These are phyloP conservation scores for Spatulosminthurus flaviceps DNA, from an alignment of 2,888 invertebrate species.

Conservation along the genomic window DNA sequence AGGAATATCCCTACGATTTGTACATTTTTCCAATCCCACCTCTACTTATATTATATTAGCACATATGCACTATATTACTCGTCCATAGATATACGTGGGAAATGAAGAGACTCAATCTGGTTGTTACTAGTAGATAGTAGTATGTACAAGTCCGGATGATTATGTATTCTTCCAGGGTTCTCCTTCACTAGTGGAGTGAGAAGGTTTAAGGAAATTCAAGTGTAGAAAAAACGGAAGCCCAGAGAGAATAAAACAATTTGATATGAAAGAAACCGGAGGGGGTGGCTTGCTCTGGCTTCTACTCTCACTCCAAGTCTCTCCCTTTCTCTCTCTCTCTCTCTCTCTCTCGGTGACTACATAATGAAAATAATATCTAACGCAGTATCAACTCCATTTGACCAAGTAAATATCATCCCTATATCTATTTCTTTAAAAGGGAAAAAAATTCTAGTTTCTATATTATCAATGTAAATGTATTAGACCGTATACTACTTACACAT, in stretches of 20 bases:
- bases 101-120: not conserved
- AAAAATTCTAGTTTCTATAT: too few relatives aligned
- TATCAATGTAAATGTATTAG: too few relatives aligned
- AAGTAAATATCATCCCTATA: conserved; percentile 23
- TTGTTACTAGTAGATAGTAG: too few relatives aligned
- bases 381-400: conserved; percentile 20
- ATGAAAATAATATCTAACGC: conserved; percentile 44
- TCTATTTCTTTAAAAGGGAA: not conserved
- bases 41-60: too few relatives aligned
- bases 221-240: conserved; percentile 41
- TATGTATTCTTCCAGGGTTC: conserved; percentile 34
- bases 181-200: conserved; percentile 18
- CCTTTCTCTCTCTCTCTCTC: not conserved
- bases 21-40: too few relatives aligned
- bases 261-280: conserved; percentile 48
- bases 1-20: too few relatives aligned
- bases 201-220: conserved; percentile 23
- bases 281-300: conserved; percentile 24
- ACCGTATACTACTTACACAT: too few relatives aligned
- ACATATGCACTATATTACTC: too few relatives aligned
- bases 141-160: conserved; percentile 10
- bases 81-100: not conserved
- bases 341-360: conserved; percentile 34
- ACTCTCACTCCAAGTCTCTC: not conserved
- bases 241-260: conserved; percentile 38